Conservation (phyloP, 2,113 vertebrate genomes). For the Bostrychus sinensis region DNA sequence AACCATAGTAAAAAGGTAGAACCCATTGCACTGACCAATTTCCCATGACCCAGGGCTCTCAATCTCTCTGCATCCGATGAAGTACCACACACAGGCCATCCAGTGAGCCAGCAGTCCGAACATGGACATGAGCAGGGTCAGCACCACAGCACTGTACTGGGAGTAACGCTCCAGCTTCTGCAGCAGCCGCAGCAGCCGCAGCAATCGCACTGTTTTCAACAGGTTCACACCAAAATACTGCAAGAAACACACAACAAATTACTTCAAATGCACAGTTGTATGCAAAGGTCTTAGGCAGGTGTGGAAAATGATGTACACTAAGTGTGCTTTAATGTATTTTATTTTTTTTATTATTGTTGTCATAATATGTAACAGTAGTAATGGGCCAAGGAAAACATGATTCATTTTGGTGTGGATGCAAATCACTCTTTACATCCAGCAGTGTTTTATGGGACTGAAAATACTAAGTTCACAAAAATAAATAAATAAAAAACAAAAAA, state of each 20-base stretch:
- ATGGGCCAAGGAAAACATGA: too few species aligned
- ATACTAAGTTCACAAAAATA: too few species aligned
- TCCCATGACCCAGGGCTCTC: slow-evolving; percentile 79
- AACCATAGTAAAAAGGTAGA: neutral
- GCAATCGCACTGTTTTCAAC: slow-evolving; percentile 83
- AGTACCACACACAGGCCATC: slow-evolving; percentile 87
- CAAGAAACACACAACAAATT: neutral
- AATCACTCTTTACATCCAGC: too few species aligned
- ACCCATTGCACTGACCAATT: slow-evolving; percentile 72
- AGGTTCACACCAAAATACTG: slow-evolving; percentile 85
- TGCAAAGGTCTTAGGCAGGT: neutral
- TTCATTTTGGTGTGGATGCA: too few species aligned
- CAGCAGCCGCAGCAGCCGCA: slow-evolving; percentile 80
- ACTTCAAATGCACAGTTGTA: neutral
- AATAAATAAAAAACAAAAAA: too few species aligned
- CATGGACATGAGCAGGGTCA: slow-evolving; percentile 87
- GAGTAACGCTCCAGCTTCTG: slow-evolving; percentile 87
- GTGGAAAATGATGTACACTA: too few species aligned
- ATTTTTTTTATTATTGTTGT: too few species aligned
- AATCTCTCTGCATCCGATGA: slow-evolving; percentile 81
- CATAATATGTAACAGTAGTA: too few species aligned
- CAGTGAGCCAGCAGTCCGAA: slow-evolving; percentile 85
- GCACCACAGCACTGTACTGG: slow-evolving; percentile 84
- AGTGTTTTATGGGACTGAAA: too few species aligned
- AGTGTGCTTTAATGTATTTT: too few species aligned